Base-by-base conservation (phyloP, 2,797 vertebrate species). In the Agapornis canus region DNA sequence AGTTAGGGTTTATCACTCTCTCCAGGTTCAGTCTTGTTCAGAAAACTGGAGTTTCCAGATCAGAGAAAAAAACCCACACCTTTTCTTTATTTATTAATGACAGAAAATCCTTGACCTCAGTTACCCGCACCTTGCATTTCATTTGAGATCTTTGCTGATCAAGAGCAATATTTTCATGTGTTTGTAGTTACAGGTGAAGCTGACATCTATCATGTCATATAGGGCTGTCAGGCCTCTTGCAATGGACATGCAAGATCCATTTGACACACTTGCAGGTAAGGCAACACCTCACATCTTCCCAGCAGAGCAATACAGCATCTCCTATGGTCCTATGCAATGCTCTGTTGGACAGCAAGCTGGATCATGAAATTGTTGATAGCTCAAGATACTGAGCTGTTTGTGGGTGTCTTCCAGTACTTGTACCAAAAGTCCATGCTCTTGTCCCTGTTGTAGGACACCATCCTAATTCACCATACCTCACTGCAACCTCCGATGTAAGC, bases 11-110 rank as follows among this genome's bases (percentile, higher is more conserved):
- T 86, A 12, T 70, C 31, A 69, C 13, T 79, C 12, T 71, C 26
- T 81, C 25, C 39, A 47, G 25, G 15, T 47, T 84, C 49, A 65
- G 11, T 86, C 47, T 47, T 82, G 61, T 23, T 89, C 23, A 68
- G 70, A 64, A 82, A 92, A 57, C 27, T 60, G 18, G 49, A 49
- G 18, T 43, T 60, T 42, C 60, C n/a, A 82, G 19, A 29, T 2
- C 12, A 20, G 6, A 4, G 4, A 35, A 40, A 65, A 61, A 21
- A 1, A 0, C 0, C 3, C 26, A 51, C 35, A 4, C 0, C 9
- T 40, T 76, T 70, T 4, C 22, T 75, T 76, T 69, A 68, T 83
- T 72, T 8, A 19, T 64, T n/a, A 48, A 21, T 23, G 8, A 66
- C 1, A 59, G 70, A 79, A 82, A 65, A 63, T 79, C 20, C 7